These are phyloP conservation scores for Rotaria socialis DNA, from an alignment of 2,888 invertebrate genomes.

Conservation along the genomic window DNA sequence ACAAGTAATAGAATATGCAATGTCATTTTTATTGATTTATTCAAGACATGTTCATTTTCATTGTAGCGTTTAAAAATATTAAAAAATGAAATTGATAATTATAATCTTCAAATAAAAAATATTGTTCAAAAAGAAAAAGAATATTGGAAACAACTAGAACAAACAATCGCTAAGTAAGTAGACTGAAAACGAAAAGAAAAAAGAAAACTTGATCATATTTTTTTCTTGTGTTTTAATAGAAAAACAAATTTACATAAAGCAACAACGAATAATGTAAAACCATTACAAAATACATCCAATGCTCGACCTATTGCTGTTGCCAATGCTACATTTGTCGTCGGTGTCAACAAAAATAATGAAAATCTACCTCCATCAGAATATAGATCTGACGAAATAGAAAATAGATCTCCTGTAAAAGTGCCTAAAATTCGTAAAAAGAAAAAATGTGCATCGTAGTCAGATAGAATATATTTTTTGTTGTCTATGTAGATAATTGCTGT, in stretches of 20 bases:
- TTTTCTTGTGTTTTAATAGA: neutral
- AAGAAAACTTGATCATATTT: too few species aligned
- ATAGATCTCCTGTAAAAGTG: neutral
- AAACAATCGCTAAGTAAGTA: neutral
- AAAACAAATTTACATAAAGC: neutral
- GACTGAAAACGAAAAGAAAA: neutral
- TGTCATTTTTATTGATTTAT: too few species aligned
- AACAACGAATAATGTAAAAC: too few species aligned
- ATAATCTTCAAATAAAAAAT: neutral
- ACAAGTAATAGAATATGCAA: neutral
- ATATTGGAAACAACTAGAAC: slow-evolving; percentile 13
- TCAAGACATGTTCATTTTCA: too few species aligned
- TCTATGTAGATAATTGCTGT: too few species aligned
- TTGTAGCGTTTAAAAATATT: neutral
- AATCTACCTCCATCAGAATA: neutral
- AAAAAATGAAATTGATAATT: slow-evolving; percentile 9
- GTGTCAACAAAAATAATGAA: neutral
- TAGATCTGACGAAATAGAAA: neutral
- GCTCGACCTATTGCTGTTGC: neutral
- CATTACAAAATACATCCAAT: neutral
- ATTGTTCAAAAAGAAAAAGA: neutral
- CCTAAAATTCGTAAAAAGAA: neutral
- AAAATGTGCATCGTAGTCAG: neutral
- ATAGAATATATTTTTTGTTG: neutral
- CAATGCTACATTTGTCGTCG: neutral